Evolutionary conservation across 2,113 vertebrate species (phyloP), one percentile per base, ranked within the genome.

Genomic region (Climacteris rufus): DNA sequence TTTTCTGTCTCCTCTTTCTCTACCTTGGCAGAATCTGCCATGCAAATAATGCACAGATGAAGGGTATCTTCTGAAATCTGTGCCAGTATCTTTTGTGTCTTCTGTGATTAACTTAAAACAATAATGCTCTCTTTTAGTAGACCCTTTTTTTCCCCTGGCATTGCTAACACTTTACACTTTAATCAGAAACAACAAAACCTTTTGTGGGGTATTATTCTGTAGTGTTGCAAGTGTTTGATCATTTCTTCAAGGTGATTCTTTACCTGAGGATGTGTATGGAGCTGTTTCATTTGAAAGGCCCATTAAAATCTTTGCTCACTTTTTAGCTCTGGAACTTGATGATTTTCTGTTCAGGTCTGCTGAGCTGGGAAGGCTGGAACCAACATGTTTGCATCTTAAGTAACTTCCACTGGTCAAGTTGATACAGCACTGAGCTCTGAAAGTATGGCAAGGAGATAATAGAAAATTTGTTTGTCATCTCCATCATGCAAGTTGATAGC

Each of bases 51-150:
- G n/a, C 49, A 60, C 20, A 71, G 70, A 80, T 63, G 37, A 94
- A 83, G 59, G 40, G 35, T 59, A 45, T 71, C 50, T 78, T 90
- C 68, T 70, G 81, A 83, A 91, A 84, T 54, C n/a, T 61, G 6
- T 79, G 66, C n/a, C 31, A 19, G 5, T 91, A 65, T 47, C n/a
- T n/a, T 82, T 77, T 83, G 9, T 70, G 68, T 50, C 45, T 79
- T 91, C 84, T 88, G 44, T 76, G 94, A 94, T 94, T 93, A 93
- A 80, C 13, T 79, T 47, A 37, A 76, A 13, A 87, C 83, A 85
- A 88, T 56, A 72, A 47, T 5, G 2, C n/a, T 69, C 35, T 44
- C 25, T 87, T 69, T 64, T 35, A 64, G 23, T 50, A 71, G 23
- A 83, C 44, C 2, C 23, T 49, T 68, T 72, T 64, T 69, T 68